These are phyloP conservation scores for Pangasianodon hypophthalmus DNA, from an alignment of 2,113 vertebrate genomes.

Conservation along the genomic window DNA sequence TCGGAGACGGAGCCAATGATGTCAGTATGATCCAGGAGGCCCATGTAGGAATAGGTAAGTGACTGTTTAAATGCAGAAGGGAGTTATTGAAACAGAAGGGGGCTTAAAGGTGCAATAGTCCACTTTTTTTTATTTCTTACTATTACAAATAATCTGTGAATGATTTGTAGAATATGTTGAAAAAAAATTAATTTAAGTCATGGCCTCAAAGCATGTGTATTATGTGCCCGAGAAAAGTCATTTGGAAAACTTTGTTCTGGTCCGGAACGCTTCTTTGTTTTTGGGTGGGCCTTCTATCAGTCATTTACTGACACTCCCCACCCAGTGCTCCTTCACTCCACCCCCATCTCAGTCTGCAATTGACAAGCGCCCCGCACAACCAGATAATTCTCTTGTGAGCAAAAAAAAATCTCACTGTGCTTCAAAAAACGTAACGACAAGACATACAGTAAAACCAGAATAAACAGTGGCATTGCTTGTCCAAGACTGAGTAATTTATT, in stretches of 20 bases:
- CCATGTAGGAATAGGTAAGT: slow-evolving; percentile 93
- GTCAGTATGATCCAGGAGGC: slow-evolving; percentile 99
- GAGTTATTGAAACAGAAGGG: background rate
- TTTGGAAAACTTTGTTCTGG: background rate
- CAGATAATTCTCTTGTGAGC: background rate
- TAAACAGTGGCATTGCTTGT: background rate
- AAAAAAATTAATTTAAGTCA: background rate
- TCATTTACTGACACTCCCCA: background rate
- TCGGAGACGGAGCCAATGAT: slow-evolving; percentile 96
- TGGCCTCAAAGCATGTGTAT: no score
- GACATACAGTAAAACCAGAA: background rate
- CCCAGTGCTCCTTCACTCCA: background rate
- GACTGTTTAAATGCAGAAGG: background rate
- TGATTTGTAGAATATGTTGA: background rate
- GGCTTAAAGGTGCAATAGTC: background rate
- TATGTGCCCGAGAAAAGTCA: no score
- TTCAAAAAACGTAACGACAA: background rate
- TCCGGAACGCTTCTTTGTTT: background rate
- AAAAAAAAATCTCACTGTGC: background rate
- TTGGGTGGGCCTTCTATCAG: background rate
- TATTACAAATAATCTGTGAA: background rate
- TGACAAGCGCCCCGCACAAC: background rate
- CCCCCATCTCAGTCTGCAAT: background rate
- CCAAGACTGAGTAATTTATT: background rate
- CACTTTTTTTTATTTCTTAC: background rate